Conservation (phyloP, 2,888 invertebrate species). For the Sisyra nigra region DNA sequence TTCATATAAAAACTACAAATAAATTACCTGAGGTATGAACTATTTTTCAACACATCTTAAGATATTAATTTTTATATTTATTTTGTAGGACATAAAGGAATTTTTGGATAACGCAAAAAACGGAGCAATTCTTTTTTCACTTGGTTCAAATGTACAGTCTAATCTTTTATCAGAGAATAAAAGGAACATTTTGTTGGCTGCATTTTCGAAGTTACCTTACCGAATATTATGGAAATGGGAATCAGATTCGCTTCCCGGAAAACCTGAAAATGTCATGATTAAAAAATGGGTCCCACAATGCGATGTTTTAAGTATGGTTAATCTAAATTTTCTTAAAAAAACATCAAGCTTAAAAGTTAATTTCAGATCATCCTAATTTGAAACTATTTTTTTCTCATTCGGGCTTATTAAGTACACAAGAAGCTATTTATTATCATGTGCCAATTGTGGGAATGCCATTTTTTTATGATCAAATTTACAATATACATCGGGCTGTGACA, state of each 20-base stretch:
- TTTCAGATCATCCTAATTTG: slow-evolving; percentile 15
- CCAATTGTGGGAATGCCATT: slow-evolving; percentile 19
- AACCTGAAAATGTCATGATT: slow-evolving; percentile 25
- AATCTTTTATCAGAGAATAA: slow-evolving; percentile 20
- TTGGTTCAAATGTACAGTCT: slow-evolving; percentile 27
- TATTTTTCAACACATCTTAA: neutral
- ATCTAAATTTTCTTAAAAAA: neutral
- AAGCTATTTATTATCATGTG: slow-evolving; percentile 16
- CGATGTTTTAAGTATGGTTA: slow-evolving; percentile 24
- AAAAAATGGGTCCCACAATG: slow-evolving; percentile 30
- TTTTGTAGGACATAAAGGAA: slow-evolving; percentile 21
- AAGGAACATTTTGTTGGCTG: slow-evolving; percentile 20
- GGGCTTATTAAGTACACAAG: slow-evolving; percentile 18
- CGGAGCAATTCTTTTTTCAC: slow-evolving; percentile 25
- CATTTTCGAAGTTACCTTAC: slow-evolving; percentile 25
- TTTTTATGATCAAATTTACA: slow-evolving; percentile 19
- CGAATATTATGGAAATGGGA: slow-evolving; percentile 30
- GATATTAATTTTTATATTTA: neutral
- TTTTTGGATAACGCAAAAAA: slow-evolving; percentile 22
- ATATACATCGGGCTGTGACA: slow-evolving; percentile 17
- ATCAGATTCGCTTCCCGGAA: slow-evolving; percentile 19
- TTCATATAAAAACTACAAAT: slow-evolving; percentile 18
- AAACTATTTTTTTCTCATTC: slow-evolving; percentile 17
- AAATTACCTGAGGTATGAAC: slow-evolving; percentile 19
- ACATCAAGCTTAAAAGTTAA: neutral